Base-by-base conservation (phyloP, 2,888 invertebrate species). In the Tholera decimalis region DNA sequence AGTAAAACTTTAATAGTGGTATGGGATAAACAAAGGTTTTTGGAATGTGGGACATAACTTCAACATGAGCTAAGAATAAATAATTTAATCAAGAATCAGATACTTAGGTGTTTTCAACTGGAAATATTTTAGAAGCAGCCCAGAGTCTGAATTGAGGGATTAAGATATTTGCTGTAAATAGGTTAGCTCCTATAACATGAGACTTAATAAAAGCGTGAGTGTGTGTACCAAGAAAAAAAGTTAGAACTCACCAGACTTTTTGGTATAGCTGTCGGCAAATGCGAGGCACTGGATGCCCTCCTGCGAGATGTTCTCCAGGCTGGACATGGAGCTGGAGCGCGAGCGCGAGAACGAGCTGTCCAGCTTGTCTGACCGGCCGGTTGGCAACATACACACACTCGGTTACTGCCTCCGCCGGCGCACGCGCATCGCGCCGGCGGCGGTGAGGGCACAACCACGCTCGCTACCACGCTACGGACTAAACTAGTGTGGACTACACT, bases 291-390 rank as follows among this genome's bases (percentile, higher is more conserved):
- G 98, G 89, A 99, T 98, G 91, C 99, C 98, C 96, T 99, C 99
- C 86, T 98, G 98, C 88, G 98, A 98, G 95, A 99, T 98, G 96
- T 99, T 99, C 96, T 99, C 99, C 91, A 99, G 96, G 94, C 99
- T 99, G 89, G 99, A 99, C 98, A 99, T 99, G 94, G 98, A 99
- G 93, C 99, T 99, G 93, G 99, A 99, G 89, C 99, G 97, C 83
- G 99, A 99, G 92, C 99, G 97, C 87, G 99, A 99, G 96, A 99
- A 99, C 85, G 98, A 98, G 94, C 98, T 98, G 96, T 99, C 99
- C 97, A 98, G 96, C 96, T 99, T 99, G 96, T 99, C 99, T 99
- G 97, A 96, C 96, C 97, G 97, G 96, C 97, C 97, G 91, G 92
- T 91, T 87, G 88, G 88, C 87, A 87, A 90, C 87, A 93, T 80